Percentiles rank a stretch among this genome's conserved stretches.
phyloP scores from a whole-genome alignment of 2,113 vertebrate species.

The Connochaetes taurinus region DNA sequence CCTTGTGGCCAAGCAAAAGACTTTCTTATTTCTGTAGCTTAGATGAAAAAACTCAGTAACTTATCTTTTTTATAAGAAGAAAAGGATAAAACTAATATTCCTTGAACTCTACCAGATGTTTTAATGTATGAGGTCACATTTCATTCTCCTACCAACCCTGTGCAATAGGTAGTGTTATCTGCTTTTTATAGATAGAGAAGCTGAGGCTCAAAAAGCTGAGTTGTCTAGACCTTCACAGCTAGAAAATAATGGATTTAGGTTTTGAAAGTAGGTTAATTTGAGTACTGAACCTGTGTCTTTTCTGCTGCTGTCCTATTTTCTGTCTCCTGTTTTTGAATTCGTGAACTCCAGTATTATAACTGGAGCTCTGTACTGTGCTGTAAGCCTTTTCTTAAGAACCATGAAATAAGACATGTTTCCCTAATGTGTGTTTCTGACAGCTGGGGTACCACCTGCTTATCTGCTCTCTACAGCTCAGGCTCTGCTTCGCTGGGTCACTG shows the following conservation, averaged over 20 bases:
- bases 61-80: background rate
- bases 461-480: background rate
- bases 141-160: background rate
- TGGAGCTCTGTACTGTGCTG: background rate
- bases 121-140: background rate
- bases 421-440: background rate
- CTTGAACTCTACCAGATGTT: background rate
- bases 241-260: conserved; percentile 4
- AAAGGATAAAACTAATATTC: background rate
- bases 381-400: conserved; percentile 18
- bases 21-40: background rate
- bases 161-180: background rate
- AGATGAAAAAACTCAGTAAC: background rate
- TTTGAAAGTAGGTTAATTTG: conserved; percentile 41
- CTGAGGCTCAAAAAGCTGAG: background rate
- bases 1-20: background rate
- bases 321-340: conserved; percentile 42
- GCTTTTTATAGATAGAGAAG: background rate
- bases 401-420: background rate
- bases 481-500: background rate
- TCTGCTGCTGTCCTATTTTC: conserved; percentile 14
- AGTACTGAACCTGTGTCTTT: conserved; percentile 6
- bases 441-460: background rate
- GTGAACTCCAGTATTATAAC: background rate
- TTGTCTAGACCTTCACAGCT: background rate